phyloP scores from a whole-genome alignment of 1,140 invertebrate genomes.

The Papilio helenus region DNA sequence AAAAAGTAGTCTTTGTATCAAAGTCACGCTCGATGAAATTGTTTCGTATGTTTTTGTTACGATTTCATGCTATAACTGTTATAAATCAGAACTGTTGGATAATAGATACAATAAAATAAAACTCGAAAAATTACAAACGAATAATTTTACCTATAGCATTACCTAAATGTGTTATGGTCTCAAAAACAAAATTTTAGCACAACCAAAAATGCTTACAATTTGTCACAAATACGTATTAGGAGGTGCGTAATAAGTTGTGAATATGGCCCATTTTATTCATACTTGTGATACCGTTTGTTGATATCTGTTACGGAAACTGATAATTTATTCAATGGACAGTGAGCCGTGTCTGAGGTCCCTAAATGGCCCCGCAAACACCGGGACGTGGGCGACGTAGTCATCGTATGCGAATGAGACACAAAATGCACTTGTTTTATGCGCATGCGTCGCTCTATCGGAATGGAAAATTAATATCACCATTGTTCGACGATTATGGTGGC shows the following conservation, averaged over 20 bases:
- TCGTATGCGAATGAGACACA: conserved; percentile 44
- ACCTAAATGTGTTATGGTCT: neutral
- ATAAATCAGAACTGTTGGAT: neutral
- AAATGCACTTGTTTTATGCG: conserved; percentile 25
- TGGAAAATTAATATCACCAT: conserved; percentile 18
- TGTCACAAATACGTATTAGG: conserved; percentile 42
- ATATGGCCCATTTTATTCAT: conserved; percentile 42
- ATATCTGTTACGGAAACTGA: conserved; percentile 60
- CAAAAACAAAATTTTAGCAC: conserved; percentile 39
- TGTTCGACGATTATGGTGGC: neutral
- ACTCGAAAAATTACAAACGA: too few relatives aligned
- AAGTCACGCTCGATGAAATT: conserved; percentile 56
- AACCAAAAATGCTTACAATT: conserved; percentile 42
- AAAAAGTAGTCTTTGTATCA: conserved; percentile 53
- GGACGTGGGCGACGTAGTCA: conserved; percentile 59
- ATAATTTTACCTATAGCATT: neutral
- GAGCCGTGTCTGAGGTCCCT: conserved; percentile 52
- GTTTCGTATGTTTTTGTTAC: conserved; percentile 2
- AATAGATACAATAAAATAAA: neutral
- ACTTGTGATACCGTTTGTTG: conserved; percentile 52
- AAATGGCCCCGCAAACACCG: conserved; percentile 53
- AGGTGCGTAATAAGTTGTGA: conserved; percentile 46
- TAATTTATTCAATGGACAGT: conserved; percentile 63
- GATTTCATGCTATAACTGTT: neutral
- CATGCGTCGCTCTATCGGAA: neutral